A percentile compares a stretch with the other conserved stretches of the same genome.
phyloP scores from a whole-genome alignment of 2,888 invertebrate genomes.

The Synergus umbraculus region DNA sequence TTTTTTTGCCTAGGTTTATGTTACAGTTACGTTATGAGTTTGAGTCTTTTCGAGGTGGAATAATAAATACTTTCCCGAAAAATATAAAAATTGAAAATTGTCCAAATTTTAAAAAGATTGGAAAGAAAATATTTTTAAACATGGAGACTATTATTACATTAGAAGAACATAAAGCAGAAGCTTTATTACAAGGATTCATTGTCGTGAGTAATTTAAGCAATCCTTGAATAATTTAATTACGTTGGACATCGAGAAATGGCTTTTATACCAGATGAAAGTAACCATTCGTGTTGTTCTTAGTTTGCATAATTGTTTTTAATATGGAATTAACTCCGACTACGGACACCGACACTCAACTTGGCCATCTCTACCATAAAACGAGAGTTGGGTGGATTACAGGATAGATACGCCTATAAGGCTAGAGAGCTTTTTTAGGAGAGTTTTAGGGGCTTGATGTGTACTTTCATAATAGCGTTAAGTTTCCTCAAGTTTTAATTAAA shows the following conservation, averaged over 20 bases:
- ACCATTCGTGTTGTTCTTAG: not conserved
- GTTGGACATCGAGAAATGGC: not conserved
- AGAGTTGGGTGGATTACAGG: not conserved
- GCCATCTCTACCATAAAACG: not conserved
- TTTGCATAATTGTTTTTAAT: constrained; percentile 13
- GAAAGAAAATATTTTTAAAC: not conserved
- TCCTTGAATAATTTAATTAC: not conserved
- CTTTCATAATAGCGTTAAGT: not conserved
- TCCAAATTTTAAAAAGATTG: not conserved
- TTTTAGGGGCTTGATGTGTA: not conserved
- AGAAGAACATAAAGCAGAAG: not conserved
- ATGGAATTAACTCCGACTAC: not conserved
- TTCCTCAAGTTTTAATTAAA: not conserved
- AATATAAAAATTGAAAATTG: not conserved
- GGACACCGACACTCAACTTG: not conserved
- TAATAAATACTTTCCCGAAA: not conserved
- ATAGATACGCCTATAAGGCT: not conserved
- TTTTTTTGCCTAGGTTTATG: not conserved
- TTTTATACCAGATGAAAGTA: not conserved
- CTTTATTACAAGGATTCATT: not conserved
- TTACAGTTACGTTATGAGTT: not conserved
- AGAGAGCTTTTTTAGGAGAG: not conserved
- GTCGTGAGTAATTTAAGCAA: not conserved
- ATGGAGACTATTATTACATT: not conserved
- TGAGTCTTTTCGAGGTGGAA: not conserved